Evolutionary conservation across 2,113 vertebrate species (phyloP).

Genomic region (Grantiella picta): DNA sequence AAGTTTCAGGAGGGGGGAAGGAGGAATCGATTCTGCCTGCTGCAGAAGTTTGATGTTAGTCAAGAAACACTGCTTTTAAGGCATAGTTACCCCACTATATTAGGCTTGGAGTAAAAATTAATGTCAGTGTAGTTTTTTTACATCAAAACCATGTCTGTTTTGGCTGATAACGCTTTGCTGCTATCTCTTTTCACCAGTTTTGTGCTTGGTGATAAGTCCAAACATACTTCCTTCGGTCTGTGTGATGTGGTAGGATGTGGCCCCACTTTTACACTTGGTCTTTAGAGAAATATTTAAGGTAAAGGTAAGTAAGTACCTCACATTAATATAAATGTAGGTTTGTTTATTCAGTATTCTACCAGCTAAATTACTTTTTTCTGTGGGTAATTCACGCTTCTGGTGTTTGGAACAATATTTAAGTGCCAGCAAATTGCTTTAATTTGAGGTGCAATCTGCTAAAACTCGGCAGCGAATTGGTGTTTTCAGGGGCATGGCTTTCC

Average conservation of each 20-base stretch:
- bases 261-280: not conserved
- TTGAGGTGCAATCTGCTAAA: not conserved
- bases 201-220: not conserved
- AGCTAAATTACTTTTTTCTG: constrained; percentile 8
- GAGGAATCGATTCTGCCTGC: not conserved
- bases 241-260: not conserved
- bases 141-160: not conserved
- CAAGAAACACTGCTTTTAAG: not conserved
- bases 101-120: not conserved
- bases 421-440: constrained; percentile 32
- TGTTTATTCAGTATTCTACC: not conserved
- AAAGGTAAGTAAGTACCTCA: not conserved
- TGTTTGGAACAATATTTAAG: constrained; percentile 25
- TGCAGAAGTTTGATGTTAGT: not conserved
- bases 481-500: not conserved
- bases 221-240: not conserved
- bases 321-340: not conserved
- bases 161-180: not conserved
- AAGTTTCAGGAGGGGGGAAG: not conserved
- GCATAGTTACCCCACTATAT: not conserved
- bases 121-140: not conserved
- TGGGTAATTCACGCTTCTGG: not conserved
- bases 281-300: not conserved
- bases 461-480: not conserved
- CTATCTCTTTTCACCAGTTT: not conserved